Conservation (phyloP, 2,888 invertebrate species). For the Eupithecia inturbata region DNA sequence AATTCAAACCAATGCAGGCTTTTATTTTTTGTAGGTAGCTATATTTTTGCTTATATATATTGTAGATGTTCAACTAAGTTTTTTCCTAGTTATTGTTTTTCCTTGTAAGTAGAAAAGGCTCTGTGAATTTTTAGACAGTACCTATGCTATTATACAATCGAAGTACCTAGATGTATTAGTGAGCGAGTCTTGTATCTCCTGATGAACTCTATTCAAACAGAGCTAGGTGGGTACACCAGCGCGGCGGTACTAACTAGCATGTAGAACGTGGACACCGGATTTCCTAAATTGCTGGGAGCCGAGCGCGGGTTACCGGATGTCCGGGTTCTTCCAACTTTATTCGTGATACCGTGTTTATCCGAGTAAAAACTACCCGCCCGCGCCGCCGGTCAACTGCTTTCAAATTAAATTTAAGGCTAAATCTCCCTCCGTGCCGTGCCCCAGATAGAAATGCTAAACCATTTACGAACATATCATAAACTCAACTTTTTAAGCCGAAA, state of each 20-base stretch:
- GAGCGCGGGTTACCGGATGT: slow-evolving; percentile 28
- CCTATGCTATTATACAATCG: background rate
- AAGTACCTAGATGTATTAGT: background rate
- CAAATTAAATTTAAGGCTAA: slow-evolving; percentile 29
- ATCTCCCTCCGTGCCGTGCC: slow-evolving; percentile 6
- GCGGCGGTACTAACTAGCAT: slow-evolving; percentile 20
- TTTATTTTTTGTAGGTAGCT: too few relatives aligned
- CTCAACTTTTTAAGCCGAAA: background rate
- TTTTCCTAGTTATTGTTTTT: background rate
- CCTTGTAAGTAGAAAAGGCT: background rate
- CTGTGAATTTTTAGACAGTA: background rate
- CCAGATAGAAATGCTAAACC: background rate
- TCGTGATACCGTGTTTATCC: slow-evolving; percentile 37
- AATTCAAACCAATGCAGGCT: background rate
- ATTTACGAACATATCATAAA: background rate
- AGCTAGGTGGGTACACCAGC: background rate
- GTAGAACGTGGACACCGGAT: slow-evolving; percentile 40
- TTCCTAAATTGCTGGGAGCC: slow-evolving; percentile 39
- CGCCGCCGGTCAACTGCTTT: slow-evolving; percentile 23
- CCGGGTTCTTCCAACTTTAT: slow-evolving; percentile 39
- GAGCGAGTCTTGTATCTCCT: background rate
- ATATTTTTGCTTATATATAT: too few relatives aligned
- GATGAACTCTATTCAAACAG: slow-evolving; percentile 7
- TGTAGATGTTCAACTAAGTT: too few relatives aligned
- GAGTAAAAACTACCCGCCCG: slow-evolving; percentile 32